Evolutionary conservation across 2,888 invertebrate genomes (phyloP).

Genomic region (Hydrotaea diabolus): DNA sequence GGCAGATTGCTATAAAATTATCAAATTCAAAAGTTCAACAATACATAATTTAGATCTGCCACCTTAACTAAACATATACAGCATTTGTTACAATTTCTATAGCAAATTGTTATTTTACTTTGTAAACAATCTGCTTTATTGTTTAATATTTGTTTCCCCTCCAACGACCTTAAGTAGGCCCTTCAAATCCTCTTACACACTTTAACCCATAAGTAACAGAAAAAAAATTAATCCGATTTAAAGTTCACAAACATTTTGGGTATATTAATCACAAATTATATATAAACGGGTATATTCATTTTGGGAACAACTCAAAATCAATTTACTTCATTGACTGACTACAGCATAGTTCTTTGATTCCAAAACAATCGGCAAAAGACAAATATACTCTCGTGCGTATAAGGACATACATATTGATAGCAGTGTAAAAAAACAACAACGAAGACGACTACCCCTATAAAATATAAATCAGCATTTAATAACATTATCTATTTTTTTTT

Average conservation of each 20-base stretch:
- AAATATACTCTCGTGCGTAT: not conserved
- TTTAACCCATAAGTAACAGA: not conserved
- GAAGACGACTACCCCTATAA: not conserved
- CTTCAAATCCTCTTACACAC: not conserved
- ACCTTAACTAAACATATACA: too few species aligned
- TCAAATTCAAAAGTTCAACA: too few species aligned
- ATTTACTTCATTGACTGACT: conserved; percentile 15
- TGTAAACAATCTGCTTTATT: too few species aligned
- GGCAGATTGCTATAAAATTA: too few species aligned
- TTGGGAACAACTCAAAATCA: conserved; percentile 8
- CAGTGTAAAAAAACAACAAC: not conserved
- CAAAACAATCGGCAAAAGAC: not conserved
- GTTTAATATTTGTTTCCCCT: too few species aligned
- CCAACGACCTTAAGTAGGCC: not conserved
- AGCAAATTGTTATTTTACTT: too few species aligned
- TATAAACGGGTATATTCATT: too few species aligned
- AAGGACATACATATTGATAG: not conserved
- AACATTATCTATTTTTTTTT: conserved; percentile 37
- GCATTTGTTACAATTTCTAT: too few species aligned
- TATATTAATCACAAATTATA: not conserved
- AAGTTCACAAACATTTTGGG: not conserved
- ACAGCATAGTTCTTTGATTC: conserved; percentile 5
- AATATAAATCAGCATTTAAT: conserved; percentile 42
- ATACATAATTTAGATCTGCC: too few species aligned
- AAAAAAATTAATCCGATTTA: not conserved